Conservation (phyloP, 1,140 invertebrate genomes). For the Meloidogyne hapla region DNA sequence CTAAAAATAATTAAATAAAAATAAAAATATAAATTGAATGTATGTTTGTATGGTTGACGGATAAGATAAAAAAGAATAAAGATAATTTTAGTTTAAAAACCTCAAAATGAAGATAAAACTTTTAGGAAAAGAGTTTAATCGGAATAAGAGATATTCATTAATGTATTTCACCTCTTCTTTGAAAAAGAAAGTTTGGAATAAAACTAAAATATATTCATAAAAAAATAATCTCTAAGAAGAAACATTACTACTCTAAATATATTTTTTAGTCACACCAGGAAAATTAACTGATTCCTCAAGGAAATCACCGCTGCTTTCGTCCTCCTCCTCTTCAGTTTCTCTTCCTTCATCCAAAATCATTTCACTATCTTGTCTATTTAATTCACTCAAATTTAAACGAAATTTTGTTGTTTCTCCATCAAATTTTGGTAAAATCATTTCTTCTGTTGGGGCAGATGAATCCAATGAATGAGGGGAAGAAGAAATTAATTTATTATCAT, state of each 20-base stretch:
- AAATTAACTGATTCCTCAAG: slow-evolving; percentile 3
- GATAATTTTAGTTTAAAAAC: too few relatives aligned
- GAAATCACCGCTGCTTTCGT: background rate
- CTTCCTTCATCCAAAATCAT: background rate
- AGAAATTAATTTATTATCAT: background rate
- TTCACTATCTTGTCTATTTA: slow-evolving; percentile 1
- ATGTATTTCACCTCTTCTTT: too few relatives aligned
- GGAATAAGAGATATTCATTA: too few relatives aligned
- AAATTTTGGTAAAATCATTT: background rate
- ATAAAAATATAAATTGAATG: too few relatives aligned
- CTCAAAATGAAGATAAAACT: too few relatives aligned
- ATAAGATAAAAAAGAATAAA: too few relatives aligned
- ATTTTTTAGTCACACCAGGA: background rate
- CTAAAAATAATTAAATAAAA: slow-evolving; percentile 35
- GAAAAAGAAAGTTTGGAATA: too few relatives aligned
- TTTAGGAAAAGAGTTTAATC: too few relatives aligned
- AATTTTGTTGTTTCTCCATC: background rate
- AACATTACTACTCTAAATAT: too few relatives aligned
- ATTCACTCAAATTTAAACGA: background rate
- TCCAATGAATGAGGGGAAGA: background rate
- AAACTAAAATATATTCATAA: too few relatives aligned
- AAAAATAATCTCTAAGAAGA: too few relatives aligned
- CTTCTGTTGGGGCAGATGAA: background rate
- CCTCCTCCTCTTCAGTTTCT: background rate
- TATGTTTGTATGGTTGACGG: too few relatives aligned